Base-by-base conservation (phyloP, 2,113 vertebrate genomes). In the Corydoras sp. region DNA sequence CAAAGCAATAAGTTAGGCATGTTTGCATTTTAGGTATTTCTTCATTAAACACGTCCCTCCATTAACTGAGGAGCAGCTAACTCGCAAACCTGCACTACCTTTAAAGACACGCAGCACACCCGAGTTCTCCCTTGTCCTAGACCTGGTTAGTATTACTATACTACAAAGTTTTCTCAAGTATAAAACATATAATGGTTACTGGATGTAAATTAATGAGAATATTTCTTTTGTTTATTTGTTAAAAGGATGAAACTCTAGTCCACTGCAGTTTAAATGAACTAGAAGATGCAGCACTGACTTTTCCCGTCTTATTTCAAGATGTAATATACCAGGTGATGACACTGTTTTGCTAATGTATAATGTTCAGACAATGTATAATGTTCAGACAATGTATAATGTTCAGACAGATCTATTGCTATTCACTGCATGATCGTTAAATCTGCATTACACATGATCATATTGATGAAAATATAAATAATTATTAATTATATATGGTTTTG, bases 21-120 rank as follows among this genome's bases (percentile, higher is more conserved):
- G 35, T 43, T 43, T 8, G 4, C 9, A 3, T 51, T n/a, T 3
- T 75, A 99, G 97, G 67, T 99, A 99, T 80, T 98, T 95, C 88
- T 99, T 99, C 89, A 99, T 99, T 88, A 99, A 99, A 68, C 96
- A 98, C 3, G 95, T 99, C 68, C 97, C 97, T 76, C 95, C 95
- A 3, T 88, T 99, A 82, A 98, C 96, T 68, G 97, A 99, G 86
- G 97, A 99, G 81, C 95, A 99, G 77, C 93, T 98, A 54, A 98
- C 95, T 70, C 91, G 97, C 81, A 99, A 98, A 78, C 96, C 97
- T 74, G 97, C 97, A 62, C 90, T 99, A 73, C 95, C 97, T 1
- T 79, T 99, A 78, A 99, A 99, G 91, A 99, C 97, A 5, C 93
- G 97, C 88, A 98, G 97, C 91, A 99, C 97, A 75, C 97, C 97